Percentiles rank a stretch among this genome's conserved stretches.
phyloP scores from a whole-genome alignment of 2,797 vertebrate species.

The Labeo calbasu region DNA sequence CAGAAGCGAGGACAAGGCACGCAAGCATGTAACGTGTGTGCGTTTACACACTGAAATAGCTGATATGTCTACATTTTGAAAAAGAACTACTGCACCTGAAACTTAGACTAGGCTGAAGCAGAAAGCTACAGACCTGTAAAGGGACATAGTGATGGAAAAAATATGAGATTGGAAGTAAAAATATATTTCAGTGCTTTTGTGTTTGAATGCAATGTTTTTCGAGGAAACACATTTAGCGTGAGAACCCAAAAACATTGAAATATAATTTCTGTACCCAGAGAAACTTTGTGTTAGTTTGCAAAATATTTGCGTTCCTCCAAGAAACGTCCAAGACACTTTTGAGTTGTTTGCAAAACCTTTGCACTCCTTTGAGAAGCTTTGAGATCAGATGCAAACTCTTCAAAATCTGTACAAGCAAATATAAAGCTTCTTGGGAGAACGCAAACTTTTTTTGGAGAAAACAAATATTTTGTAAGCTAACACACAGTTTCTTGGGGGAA shows the following conservation, averaged over 20 bases:
- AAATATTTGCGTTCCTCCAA: not conserved
- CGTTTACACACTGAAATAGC: constrained; percentile 50
- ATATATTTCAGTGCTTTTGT: not conserved
- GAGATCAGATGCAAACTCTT: not conserved
- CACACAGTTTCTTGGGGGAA: not conserved
- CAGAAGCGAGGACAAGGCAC: constrained; percentile 78
- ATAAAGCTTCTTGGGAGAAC: not conserved
- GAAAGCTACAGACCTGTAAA: not conserved
- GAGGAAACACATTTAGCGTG: not conserved
- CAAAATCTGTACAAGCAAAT: not conserved
- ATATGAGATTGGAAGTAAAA: not conserved
- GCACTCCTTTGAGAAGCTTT: not conserved
- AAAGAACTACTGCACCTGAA: constrained; percentile 46
- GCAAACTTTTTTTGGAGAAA: not conserved
- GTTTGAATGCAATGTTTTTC: not conserved
- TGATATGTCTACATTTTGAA: constrained; percentile 59
- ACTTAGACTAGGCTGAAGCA: constrained; percentile 36
- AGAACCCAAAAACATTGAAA: not conserved
- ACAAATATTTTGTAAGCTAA: not conserved
- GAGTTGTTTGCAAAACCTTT: not conserved
- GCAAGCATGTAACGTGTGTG: constrained; percentile 63
- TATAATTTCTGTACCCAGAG: not conserved
- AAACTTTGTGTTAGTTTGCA: not conserved
- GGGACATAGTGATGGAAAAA: not conserved
- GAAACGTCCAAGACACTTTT: no score